Base-by-base conservation (phyloP, 2,888 invertebrate genomes). In the Uloborus plumipes region DNA sequence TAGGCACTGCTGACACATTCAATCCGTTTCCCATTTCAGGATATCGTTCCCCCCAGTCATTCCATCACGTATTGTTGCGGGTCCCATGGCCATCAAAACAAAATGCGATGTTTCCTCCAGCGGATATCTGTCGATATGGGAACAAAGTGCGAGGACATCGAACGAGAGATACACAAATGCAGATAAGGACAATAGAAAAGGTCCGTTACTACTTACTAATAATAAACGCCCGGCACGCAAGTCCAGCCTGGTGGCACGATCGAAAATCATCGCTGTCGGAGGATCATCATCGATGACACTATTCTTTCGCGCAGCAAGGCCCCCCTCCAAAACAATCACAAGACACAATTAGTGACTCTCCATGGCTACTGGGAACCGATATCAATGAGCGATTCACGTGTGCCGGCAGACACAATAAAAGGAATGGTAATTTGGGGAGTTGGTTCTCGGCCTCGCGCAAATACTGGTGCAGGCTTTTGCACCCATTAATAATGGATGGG, bases 311-410 rank as follows among this genome's bases (percentile, higher is more conserved):
- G 31, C 26, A 26, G 26, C 26, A 4, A 2, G 4, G 26, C 2
- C 26, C 20, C 50, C 14, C 22, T n/a, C 55, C 15, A 47, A 58
- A 22, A 67, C 47, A 71, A 66, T 66, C 78, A 75, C 39, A 75
- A n/a, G 39, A 39, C 13, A 26, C 79, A 80, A 80, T 80, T 80
- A 80, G 79, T 69, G 76, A 76, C 79, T 73, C 53, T 58, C 79
- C 62, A 66, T 66, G 51, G 66, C 66, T 66, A 66, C 66, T 51
- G 55, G 22, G 59, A 71, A 71, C 77, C 70, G 72, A 79, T 73
- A 80, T 51, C 79, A 80, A 80, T 80, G 79, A 70, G 58, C 62
- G 69, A 81, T 81, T 80, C 79, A 80, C 79, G 79, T 80, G 73
- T 80, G 73, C 62, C 55, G 47, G 64, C 72, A 16, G 51, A 18